These are phyloP conservation scores for Ficedula albicollis DNA, from an alignment of 2,797 vertebrate species.

Conservation along the genomic window DNA sequence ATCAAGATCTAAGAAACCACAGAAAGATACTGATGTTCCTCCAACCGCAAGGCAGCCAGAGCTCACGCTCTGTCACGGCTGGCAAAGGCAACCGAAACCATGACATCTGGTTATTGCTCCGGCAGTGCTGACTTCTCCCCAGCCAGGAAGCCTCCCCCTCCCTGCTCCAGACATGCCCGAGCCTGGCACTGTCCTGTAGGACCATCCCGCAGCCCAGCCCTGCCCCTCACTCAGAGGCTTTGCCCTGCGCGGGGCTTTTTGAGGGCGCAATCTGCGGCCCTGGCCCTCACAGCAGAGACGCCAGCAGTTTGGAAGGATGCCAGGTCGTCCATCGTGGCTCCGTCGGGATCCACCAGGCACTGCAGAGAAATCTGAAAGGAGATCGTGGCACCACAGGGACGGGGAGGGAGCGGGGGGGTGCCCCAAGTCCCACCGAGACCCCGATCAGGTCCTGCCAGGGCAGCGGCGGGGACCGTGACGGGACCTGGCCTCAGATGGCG, in stretches of 20 bases:
- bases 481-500: neutral
- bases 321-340: accelerated
- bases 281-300: neutral
- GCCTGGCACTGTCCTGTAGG: accelerated
- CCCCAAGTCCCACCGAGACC: neutral
- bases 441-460: neutral
- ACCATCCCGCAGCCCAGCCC: neutral
- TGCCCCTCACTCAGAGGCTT: accelerated
- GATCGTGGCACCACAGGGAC: accelerated
- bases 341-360: neutral
- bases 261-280: neutral
- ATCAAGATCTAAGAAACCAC: constrained; percentile 49
- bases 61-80: accelerated
- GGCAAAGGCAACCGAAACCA: neutral
- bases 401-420: too few species aligned
- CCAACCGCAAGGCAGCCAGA: neutral
- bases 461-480: accelerated
- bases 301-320: neutral
- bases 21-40: neutral
- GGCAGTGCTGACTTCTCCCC: neutral
- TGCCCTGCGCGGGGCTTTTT: neutral
- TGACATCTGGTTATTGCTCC: neutral
- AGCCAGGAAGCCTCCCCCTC: neutral
- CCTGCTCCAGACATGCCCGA: accelerated
- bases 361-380: neutral